A percentile compares a stretch with the other conserved stretches of the same genome.
Conservation (phyloP, 2,113 vertebrate genomes). For the Triplophysa dalaica region DNA sequence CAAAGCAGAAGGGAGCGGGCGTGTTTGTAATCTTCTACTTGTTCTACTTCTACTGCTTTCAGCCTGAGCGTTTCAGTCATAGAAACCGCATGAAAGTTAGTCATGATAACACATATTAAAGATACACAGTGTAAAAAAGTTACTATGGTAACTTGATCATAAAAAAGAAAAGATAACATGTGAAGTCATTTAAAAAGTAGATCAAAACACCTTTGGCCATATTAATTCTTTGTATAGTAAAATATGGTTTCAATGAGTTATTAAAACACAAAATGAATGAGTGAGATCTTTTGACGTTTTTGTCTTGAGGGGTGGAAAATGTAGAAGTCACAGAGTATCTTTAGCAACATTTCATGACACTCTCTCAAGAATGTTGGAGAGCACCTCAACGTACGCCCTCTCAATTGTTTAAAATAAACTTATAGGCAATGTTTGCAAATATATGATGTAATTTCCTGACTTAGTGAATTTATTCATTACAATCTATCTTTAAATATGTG, state of each 20-base stretch:
- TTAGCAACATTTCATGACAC: not conserved
- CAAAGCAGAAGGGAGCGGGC: not conserved
- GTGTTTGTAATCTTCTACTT: not conserved
- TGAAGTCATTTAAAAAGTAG: too few relatives aligned
- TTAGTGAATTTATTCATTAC: not conserved
- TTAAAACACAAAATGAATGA: too few relatives aligned
- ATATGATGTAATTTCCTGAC: not conserved
- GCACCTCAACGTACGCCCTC: not conserved
- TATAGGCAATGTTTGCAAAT: not conserved
- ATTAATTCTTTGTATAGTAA: too few relatives aligned
- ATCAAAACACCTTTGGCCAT: too few relatives aligned
- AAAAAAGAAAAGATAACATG: not conserved
- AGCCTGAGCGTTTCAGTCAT: not conserved
- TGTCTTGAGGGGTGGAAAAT: not conserved
- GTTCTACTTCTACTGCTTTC: not conserved
- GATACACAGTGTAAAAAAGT: too few relatives aligned
- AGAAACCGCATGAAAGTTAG: not conserved
- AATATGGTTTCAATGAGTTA: too few relatives aligned
- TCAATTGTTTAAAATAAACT: not conserved
- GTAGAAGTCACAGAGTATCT: not conserved
- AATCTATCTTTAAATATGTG: not conserved
- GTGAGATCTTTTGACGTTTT: too few relatives aligned
- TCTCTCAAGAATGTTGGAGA: not conserved
- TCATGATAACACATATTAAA: not conserved
- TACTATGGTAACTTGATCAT: too few relatives aligned